These are phyloP conservation scores for Cylas formicarius DNA, from an alignment of 1,140 invertebrate species.

Conservation along the genomic window DNA sequence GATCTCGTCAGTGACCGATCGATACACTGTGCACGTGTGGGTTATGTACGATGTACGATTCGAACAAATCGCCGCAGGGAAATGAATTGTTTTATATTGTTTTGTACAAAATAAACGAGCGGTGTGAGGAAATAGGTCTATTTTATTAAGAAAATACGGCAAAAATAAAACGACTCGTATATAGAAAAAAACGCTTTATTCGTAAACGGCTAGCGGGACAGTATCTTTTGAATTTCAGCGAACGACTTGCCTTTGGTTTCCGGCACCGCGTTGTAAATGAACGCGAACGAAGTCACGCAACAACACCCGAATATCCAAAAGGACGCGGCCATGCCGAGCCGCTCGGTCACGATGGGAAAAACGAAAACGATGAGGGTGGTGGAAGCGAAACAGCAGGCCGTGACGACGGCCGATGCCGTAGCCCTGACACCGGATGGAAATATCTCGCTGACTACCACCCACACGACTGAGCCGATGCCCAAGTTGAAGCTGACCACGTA, in stretches of 20 bases:
- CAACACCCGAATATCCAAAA: conserved; percentile 75
- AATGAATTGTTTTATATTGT: too few relatives aligned
- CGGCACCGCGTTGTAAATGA: conserved; percentile 58
- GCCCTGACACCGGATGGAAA: conserved; percentile 70
- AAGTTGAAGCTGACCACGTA: conserved; percentile 34
- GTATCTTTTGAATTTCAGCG: conserved; percentile 43
- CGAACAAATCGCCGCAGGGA: too few relatives aligned
- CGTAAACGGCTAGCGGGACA: too few relatives aligned
- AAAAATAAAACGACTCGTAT: too few relatives aligned
- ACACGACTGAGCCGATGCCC: conserved; percentile 74
- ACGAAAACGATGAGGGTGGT: conserved; percentile 75
- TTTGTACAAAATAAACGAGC: too few relatives aligned
- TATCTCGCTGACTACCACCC: conserved; percentile 76
- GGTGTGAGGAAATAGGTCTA: too few relatives aligned
- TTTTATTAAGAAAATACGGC: too few relatives aligned
- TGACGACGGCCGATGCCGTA: conserved; percentile 62
- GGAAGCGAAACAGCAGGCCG: conserved; percentile 66
- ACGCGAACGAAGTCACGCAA: conserved; percentile 38
- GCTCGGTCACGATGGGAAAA: conserved; percentile 53
- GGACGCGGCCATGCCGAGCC: conserved; percentile 57
- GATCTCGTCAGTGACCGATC: too few relatives aligned
- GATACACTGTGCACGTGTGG: too few relatives aligned
- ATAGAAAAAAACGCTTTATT: too few relatives aligned
- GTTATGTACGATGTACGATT: too few relatives aligned
- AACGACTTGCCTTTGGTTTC: conserved; percentile 78